These are phyloP conservation scores for Eulemur macaco DNA, from an alignment of 2,113 vertebrate genomes.

Conservation along the genomic window DNA sequence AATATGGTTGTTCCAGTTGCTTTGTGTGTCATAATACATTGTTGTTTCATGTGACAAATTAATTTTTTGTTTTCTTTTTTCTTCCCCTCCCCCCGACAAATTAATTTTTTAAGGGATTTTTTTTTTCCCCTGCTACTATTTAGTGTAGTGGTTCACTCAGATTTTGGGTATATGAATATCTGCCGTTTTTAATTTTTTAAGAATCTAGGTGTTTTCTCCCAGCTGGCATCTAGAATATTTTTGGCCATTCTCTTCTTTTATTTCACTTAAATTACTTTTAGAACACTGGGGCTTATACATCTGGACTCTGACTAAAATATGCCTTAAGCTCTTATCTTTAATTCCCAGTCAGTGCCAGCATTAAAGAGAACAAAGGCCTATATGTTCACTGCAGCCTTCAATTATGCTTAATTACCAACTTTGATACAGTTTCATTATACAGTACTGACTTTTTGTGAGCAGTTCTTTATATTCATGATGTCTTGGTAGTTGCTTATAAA, in stretches of 20 bases:
- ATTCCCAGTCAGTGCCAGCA: conserved; percentile 49
- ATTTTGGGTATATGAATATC: not conserved
- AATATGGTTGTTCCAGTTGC: not conserved
- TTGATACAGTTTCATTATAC: conserved; percentile 49
- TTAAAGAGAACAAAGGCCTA: conserved; percentile 62
- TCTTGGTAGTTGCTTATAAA: conserved; percentile 52
- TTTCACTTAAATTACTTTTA: conserved; percentile 55
- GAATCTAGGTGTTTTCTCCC: not conserved
- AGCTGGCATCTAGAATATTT: not conserved
- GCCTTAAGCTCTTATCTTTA: conserved; percentile 53
- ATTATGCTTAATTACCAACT: conserved; percentile 63
- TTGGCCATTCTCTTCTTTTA: not conserved
- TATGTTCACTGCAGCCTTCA: conserved; percentile 70
- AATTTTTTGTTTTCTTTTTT: not conserved
- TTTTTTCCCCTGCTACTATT: not conserved
- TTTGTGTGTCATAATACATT: not conserved
- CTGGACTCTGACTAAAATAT: conserved; percentile 60
- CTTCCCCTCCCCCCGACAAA: not conserved
- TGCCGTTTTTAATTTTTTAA: not conserved
- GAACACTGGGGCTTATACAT: conserved; percentile 20
- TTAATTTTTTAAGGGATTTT: not conserved
- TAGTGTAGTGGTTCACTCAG: not conserved
- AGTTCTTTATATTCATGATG: conserved; percentile 56
- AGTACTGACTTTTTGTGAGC: conserved; percentile 63
- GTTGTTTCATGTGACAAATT: not conserved